A percentile compares a stretch with the other conserved stretches of the same genome.
Conservation (phyloP, 2,113 vertebrate species). For the Phaethon lepturus region DNA sequence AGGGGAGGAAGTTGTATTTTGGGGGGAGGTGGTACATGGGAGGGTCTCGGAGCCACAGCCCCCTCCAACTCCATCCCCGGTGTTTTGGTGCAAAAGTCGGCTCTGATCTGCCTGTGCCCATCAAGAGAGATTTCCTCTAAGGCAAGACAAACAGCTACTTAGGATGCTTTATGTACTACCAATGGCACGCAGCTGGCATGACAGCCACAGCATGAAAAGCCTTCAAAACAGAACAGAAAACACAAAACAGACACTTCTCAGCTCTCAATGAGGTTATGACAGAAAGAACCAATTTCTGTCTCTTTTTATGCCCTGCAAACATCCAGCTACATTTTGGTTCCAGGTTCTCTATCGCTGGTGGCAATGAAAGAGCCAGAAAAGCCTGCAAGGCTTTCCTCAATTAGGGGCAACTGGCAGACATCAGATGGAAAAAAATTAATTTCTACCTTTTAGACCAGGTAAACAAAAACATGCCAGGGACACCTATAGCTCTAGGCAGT, state of each 20-base stretch:
- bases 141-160: background rate
- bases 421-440: background rate
- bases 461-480: background rate
- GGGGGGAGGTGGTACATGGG: rapidly evolving
- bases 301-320: background rate
- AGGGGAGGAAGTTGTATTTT: background rate
- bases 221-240: background rate
- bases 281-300: background rate
- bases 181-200: background rate
- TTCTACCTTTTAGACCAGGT: background rate
- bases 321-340: background rate
- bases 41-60: background rate
- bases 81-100: background rate
- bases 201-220: background rate
- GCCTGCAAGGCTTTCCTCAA: background rate
- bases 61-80: background rate
- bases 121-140: background rate
- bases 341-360: background rate
- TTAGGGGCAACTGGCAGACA: background rate
- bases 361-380: background rate
- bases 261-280: background rate
- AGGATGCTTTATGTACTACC: background rate
- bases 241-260: background rate
- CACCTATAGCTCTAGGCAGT: background rate
- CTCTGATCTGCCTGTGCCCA: background rate